Percentiles rank a stretch among this genome's conserved stretches.
Conservation (phyloP, 2,888 invertebrate genomes). For the Pyrrhia umbra region DNA sequence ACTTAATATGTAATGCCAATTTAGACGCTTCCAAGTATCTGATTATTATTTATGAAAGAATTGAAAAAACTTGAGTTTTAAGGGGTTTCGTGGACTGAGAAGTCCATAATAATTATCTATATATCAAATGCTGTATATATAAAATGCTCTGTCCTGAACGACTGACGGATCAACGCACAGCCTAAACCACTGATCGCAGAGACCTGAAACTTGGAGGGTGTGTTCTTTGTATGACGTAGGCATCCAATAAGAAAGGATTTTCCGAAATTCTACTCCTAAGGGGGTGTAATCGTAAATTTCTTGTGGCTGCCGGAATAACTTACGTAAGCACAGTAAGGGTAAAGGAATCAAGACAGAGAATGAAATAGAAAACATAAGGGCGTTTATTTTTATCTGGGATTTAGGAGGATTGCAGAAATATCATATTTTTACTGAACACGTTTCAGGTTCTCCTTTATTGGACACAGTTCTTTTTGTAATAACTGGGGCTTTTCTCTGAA, state of each 20-base stretch:
- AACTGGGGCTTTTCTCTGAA: not conserved
- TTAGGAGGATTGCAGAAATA: not conserved
- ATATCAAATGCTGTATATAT: too few species aligned
- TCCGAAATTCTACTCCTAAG: too few species aligned
- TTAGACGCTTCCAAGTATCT: not conserved
- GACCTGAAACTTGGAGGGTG: too few species aligned
- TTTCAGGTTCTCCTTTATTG: not conserved
- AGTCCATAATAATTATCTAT: too few species aligned
- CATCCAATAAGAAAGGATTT: too few species aligned
- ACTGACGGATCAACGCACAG: too few species aligned
- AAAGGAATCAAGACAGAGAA: not conserved
- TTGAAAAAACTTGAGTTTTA: not conserved
- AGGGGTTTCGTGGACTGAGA: not conserved
- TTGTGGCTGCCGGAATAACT: too few species aligned
- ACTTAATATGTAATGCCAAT: not conserved
- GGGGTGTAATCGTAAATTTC: too few species aligned
- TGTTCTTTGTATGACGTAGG: too few species aligned
- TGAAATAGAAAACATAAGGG: not conserved
- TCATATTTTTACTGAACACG: slow-evolving; percentile 1
- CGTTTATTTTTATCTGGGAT: not conserved
- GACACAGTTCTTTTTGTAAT: slow-evolving; percentile 10
- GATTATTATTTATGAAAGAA: not conserved
- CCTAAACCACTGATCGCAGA: too few species aligned
- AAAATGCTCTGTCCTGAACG: too few species aligned
- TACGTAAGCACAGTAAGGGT: not conserved